A percentile compares a stretch with the other conserved stretches of the same genome.
Evolutionary conservation across 2,113 vertebrate genomes (phyloP).

Genomic region (Cebus imitator): DNA sequence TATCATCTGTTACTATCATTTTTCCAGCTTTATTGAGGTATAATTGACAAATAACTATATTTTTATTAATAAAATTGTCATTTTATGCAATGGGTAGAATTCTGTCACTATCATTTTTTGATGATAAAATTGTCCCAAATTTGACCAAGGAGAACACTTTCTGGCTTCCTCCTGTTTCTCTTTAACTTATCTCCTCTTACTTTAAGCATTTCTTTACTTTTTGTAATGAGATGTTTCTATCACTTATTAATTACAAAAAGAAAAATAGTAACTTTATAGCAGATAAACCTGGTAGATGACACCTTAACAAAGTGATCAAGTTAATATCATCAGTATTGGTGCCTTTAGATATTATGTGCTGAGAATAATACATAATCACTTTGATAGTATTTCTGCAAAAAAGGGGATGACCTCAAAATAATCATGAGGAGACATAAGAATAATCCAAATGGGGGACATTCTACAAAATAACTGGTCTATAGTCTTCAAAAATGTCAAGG

Average conservation of each 20-base stretch:
- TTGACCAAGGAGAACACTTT: not conserved
- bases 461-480: not conserved
- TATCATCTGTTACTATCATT: not conserved
- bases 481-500: not conserved
- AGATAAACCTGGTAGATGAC: not conserved
- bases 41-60: not conserved
- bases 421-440: not conserved
- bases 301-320: not conserved
- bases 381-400: constrained; percentile 13
- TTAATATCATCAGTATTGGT: not conserved
- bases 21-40: not conserved
- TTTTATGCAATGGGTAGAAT: not conserved
- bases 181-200: not conserved
- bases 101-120: not conserved
- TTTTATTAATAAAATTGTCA: not conserved
- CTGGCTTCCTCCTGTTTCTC: not conserved
- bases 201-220: not conserved
- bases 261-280: not conserved
- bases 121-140: not conserved
- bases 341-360: not conserved
- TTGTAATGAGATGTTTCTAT: not conserved
- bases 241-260: constrained; percentile 12
- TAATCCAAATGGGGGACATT: not conserved
- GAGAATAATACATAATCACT: not conserved
- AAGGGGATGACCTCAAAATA: not conserved